Evolutionary conservation across 2,888 invertebrate genomes (phyloP).

Genomic region (Balanococcus diminutus): DNA sequence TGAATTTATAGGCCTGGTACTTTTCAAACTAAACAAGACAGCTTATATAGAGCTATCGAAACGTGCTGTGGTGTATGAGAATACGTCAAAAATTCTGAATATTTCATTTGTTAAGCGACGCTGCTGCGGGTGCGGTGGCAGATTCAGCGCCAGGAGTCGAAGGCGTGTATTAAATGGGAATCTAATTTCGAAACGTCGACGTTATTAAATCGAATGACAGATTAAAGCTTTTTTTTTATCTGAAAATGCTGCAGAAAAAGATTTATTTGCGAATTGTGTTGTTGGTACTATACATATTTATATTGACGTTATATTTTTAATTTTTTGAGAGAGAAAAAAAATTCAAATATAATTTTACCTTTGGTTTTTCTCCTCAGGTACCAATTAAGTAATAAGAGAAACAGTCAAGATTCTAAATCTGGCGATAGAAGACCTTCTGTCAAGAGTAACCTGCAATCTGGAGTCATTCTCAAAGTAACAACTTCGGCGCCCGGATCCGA

Average conservation of each 20-base stretch:
- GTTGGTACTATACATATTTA: too few species aligned
- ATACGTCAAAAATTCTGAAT: constrained; percentile 23
- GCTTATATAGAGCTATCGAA: background rate
- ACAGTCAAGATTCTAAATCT: constrained; percentile 41
- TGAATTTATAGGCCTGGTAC: background rate
- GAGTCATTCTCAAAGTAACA: constrained; percentile 43
- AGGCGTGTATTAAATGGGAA: background rate
- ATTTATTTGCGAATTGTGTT: background rate
- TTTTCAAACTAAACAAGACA: constrained; percentile 5
- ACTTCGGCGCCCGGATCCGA: constrained; percentile 1
- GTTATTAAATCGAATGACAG: constrained; percentile 28
- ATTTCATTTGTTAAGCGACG: constrained; percentile 19
- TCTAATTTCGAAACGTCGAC: constrained; percentile 33
- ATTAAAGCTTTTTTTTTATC: background rate
- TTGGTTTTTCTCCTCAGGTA: constrained; percentile 8
- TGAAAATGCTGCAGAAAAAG: background rate
- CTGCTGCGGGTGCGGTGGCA: too few species aligned
- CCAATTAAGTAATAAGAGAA: constrained; percentile 27
- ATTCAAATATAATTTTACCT: too few species aligned
- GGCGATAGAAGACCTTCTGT: constrained; percentile 41
- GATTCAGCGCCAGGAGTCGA: background rate
- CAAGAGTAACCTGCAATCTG: constrained; percentile 33
- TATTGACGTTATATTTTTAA: too few species aligned
- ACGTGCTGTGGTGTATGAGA: background rate
- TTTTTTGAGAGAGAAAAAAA: too few species aligned